Percentiles rank a stretch among this genome's conserved stretches.
Conservation (phyloP, 2,797 vertebrate species). For the Phoeniculus purpureus region DNA sequence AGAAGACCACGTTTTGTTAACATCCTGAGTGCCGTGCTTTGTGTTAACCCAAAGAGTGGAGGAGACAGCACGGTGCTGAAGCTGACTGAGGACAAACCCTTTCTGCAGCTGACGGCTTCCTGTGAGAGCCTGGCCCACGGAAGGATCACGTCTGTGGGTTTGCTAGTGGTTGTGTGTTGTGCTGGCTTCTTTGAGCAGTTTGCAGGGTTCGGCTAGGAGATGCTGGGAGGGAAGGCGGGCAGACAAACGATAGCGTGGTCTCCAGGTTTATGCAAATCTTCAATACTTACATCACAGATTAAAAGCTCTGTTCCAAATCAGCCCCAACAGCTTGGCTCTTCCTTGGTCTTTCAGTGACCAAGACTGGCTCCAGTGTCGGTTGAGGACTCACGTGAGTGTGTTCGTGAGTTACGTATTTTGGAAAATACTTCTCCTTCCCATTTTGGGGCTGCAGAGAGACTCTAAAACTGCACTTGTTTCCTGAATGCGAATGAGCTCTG, state of each 20-base stretch:
- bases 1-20: background rate
- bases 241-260: background rate
- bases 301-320: background rate
- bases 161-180: background rate
- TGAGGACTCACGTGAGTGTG: background rate
- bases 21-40: rapidly evolving
- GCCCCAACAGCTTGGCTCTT: background rate
- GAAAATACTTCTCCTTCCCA: background rate
- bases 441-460: background rate
- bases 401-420: background rate
- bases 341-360: background rate
- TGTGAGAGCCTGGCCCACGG: background rate
- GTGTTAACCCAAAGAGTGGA: too few relatives aligned
- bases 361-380: background rate
- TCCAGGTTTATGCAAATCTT: background rate
- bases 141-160: background rate
- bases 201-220: background rate
- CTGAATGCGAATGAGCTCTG: background rate
- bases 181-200: background rate
- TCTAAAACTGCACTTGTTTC: background rate
- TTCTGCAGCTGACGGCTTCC: rapidly evolving
- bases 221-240: background rate
- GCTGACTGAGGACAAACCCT: background rate
- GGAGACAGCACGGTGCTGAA: background rate
- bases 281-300: background rate